Conservation (phyloP, 2,888 invertebrate genomes). For the Yponomeuta cagnagella region DNA sequence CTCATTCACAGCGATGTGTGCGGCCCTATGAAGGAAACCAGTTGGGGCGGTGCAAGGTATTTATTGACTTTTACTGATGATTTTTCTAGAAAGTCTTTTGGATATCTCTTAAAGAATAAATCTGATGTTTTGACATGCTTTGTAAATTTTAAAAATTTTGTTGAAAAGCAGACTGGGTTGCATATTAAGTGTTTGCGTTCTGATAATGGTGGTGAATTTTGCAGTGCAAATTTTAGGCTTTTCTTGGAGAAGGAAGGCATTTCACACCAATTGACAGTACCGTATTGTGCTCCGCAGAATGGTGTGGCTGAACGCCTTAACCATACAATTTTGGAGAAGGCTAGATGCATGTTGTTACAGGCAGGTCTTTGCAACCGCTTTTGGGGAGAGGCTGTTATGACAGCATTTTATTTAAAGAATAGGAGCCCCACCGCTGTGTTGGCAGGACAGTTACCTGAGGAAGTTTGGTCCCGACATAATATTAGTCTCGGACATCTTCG, state of each 20-base stretch:
- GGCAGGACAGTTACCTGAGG: not conserved
- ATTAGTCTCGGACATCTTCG: constrained; percentile 16
- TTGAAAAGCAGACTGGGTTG: constrained; percentile 23
- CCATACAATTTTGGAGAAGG: constrained; percentile 19
- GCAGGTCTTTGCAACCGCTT: constrained; percentile 16
- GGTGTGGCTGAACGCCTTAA: constrained; percentile 29
- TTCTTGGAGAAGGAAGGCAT: constrained; percentile 23
- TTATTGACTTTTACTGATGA: not conserved
- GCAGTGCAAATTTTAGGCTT: constrained; percentile 19
- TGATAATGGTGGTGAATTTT: constrained; percentile 25
- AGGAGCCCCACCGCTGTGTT: constrained; percentile 10
- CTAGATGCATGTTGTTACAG: constrained; percentile 19
- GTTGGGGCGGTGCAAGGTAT: no score
- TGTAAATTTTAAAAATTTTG: constrained; percentile 14
- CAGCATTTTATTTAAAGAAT: constrained; percentile 16
- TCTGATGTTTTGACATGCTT: constrained; percentile 1
- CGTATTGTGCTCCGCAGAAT: constrained; percentile 31
- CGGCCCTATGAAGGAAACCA: no score
- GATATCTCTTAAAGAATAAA: not conserved
- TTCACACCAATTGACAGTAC: constrained; percentile 23
- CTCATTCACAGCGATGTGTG: no score
- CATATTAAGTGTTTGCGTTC: constrained; percentile 21
- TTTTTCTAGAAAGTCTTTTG: constrained; percentile 6
- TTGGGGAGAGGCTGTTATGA: constrained; percentile 21
- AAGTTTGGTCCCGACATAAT: constrained; percentile 8